Conservation (phyloP, 92 coral and sea anemone species). For the Siderastrea radians region DNA sequence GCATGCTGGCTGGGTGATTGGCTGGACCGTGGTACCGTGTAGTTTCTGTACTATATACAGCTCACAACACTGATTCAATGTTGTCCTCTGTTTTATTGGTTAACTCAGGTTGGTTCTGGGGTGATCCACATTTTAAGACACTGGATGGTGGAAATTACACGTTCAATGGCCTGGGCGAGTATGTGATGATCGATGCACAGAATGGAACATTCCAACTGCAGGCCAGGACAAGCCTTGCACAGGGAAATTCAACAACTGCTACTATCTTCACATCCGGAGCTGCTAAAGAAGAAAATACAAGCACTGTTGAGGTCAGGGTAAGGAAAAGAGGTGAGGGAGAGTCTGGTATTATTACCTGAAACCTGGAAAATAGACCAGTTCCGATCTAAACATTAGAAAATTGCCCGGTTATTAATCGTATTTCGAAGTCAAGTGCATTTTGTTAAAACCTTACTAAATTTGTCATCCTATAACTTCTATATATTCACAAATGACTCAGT, state of each 20-base stretch:
- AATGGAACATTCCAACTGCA: slow-evolving; percentile 66
- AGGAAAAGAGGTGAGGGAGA: slow-evolving; percentile 49
- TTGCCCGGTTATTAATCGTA: too few relatives aligned
- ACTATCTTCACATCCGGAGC: slow-evolving; percentile 60
- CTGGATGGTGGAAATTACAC: slow-evolving; percentile 75
- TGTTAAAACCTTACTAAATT: too few relatives aligned
- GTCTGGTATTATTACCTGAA: not conserved
- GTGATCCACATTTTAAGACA: slow-evolving; percentile 75
- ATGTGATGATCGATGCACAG: slow-evolving; percentile 61
- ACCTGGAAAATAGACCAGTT: too few relatives aligned
- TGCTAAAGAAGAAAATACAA: slow-evolving; percentile 68
- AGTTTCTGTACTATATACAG: not conserved
- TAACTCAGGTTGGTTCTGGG: slow-evolving; percentile 68
- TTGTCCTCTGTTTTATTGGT: not conserved
- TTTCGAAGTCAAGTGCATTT: too few relatives aligned
- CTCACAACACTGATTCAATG: not conserved
- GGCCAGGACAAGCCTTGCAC: slow-evolving; percentile 62
- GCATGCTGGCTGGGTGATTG: not conserved
- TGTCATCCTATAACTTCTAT: too few relatives aligned
- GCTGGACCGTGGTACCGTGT: not conserved
- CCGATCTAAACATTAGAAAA: too few relatives aligned
- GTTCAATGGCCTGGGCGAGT: slow-evolving; percentile 76
- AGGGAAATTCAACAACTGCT: slow-evolving; percentile 61
- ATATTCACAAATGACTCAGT: too few relatives aligned
- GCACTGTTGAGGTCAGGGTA: slow-evolving; percentile 59